A percentile compares a stretch with the other conserved stretches of the same genome.
Evolutionary conservation across 2,113 vertebrate species (phyloP).

Genomic region (Cyanoramphus novaezelandiae): DNA sequence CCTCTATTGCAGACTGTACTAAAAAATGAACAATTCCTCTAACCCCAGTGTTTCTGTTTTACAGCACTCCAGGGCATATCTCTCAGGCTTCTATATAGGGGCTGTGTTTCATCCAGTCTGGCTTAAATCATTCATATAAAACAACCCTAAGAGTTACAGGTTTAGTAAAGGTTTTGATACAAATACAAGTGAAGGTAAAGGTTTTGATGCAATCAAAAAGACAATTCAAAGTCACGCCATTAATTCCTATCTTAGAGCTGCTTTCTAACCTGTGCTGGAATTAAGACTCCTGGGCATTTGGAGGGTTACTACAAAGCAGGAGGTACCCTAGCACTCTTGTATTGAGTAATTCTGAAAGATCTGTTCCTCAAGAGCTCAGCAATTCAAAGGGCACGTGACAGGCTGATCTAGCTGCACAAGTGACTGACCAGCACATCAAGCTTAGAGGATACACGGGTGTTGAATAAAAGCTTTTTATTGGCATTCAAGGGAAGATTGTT

Average conservation of each 20-base stretch:
- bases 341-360: background rate
- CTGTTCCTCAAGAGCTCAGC: background rate
- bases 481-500: background rate
- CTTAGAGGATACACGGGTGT: background rate
- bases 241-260: background rate
- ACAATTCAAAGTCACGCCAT: background rate
- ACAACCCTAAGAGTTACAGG: background rate
- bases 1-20: background rate
- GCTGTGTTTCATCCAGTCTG: background rate
- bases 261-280: background rate
- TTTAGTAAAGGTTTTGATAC: background rate
- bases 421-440: background rate
- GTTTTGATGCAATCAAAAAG: background rate
- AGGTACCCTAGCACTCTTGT: background rate
- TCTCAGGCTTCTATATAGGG: background rate
- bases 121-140: background rate
- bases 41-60: background rate
- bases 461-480: slow-evolving; percentile 1
- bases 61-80: background rate
- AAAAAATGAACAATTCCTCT: background rate
- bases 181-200: background rate
- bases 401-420: background rate
- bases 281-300: background rate
- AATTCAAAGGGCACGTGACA: background rate
- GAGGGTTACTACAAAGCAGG: background rate